A percentile compares a stretch with the other conserved stretches of the same genome.
These are phyloP conservation scores for Cephus cinctus DNA, from an alignment of 1,140 invertebrate genomes.

Conservation along the genomic window DNA sequence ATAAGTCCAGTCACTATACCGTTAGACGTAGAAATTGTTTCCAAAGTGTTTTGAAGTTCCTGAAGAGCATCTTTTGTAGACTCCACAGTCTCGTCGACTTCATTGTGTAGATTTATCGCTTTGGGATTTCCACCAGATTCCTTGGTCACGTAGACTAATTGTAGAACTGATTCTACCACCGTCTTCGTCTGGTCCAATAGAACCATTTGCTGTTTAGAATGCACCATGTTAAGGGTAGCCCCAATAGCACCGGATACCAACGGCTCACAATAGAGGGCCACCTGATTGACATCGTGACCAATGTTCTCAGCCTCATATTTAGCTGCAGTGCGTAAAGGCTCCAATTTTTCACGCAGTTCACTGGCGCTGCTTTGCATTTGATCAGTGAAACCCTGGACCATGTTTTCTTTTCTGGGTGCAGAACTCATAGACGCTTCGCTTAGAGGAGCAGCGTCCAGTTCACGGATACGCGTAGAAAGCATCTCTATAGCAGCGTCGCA, in stretches of 20 bases:
- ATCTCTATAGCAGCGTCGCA: slow-evolving; percentile 84
- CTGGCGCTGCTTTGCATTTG: slow-evolving; percentile 72
- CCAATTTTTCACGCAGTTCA: slow-evolving; percentile 78
- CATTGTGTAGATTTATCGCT: slow-evolving; percentile 74
- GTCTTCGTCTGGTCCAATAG: slow-evolving; percentile 93
- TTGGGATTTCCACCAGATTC: slow-evolving; percentile 92
- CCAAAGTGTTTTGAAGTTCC: slow-evolving; percentile 79
- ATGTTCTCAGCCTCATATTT: slow-evolving; percentile 91
- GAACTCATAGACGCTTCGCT: slow-evolving; percentile 84
- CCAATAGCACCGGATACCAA: slow-evolving; percentile 81
- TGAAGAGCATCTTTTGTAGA: slow-evolving; percentile 77
- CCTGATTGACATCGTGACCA: slow-evolving; percentile 82
- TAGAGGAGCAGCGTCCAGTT: slow-evolving; percentile 85
- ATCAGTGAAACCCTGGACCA: slow-evolving; percentile 79
- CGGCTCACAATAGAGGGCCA: slow-evolving; percentile 82
- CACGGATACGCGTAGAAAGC: slow-evolving; percentile 72
- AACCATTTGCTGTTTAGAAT: slow-evolving; percentile 85
- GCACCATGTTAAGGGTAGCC: slow-evolving; percentile 85
- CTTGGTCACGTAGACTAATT: slow-evolving; percentile 83
- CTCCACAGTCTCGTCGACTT: slow-evolving; percentile 81
- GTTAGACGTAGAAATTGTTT: slow-evolving; percentile 82
- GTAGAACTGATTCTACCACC: slow-evolving; percentile 85
- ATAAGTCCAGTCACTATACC: slow-evolving; percentile 85
- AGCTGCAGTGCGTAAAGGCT: slow-evolving; percentile 78
- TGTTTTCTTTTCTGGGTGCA: slow-evolving; percentile 70